phyloP scores from a whole-genome alignment of 2,797 vertebrate species.

The Echeneis naucrates region DNA sequence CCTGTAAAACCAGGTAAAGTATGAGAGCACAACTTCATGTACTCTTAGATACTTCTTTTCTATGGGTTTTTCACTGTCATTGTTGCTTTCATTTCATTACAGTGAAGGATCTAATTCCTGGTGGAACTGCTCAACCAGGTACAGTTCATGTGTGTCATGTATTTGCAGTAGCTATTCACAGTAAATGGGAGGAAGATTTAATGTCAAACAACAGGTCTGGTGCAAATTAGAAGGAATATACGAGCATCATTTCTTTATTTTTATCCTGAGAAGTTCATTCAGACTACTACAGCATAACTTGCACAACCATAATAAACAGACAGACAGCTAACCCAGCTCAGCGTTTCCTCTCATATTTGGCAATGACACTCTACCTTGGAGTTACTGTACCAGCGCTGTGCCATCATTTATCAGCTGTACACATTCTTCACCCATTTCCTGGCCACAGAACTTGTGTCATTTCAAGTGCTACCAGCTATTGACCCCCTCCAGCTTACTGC shows the following conservation, averaged over 20 bases:
- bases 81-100: slow-evolving; percentile 41
- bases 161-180: slow-evolving; percentile 1
- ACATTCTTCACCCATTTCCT: slow-evolving; percentile 20
- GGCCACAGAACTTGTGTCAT: slow-evolving; percentile 32
- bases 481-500: slow-evolving; percentile 62
- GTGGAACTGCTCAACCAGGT: slow-evolving; percentile 80
- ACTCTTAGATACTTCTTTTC: background rate
- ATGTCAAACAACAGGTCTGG: no score
- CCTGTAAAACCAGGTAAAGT: slow-evolving; percentile 73
- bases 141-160: slow-evolving; percentile 13
- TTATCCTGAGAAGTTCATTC: background rate
- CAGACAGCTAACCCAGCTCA: slow-evolving; percentile 12
- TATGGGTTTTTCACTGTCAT: background rate
- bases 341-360: slow-evolving; percentile 21
- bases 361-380: slow-evolving; percentile 19
- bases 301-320: background rate
- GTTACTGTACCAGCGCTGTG: slow-evolving; percentile 11
- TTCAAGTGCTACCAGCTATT: slow-evolving; percentile 64
- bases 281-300: slow-evolving; percentile 3
- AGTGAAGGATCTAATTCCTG: slow-evolving; percentile 68
- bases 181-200: background rate
- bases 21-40: background rate
- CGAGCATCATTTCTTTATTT: background rate
- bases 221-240: background rate
- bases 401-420: slow-evolving; percentile 16